Evolutionary conservation across 2,797 vertebrate species (phyloP), one percentile per base, ranked within the genome.

Genomic region (Oreochromis grahami): DNA sequence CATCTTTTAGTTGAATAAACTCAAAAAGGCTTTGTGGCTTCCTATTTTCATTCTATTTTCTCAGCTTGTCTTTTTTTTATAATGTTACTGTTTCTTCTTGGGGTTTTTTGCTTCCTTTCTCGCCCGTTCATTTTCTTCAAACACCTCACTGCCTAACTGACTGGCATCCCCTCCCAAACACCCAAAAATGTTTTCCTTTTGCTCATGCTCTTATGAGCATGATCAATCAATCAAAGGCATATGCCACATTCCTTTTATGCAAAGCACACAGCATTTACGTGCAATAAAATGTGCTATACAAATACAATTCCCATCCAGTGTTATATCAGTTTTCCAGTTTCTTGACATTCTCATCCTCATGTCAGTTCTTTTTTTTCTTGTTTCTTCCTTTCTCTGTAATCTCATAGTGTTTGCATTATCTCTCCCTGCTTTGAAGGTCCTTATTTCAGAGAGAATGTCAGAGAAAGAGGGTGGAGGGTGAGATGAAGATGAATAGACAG

Each of bases 381-480:
- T 45, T 52, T 43, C 32, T 48, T 21, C 17, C 15, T 36, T 7
- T 82, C 26, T 53, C 45, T 38, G 15, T 43, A 4, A 34, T 53
- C 38, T 36, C n/a, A 26, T 14, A 17, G 10, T 52, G 26, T 45
- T 83, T 81, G 79, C 19, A 50, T 63, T 29, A 2, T 77, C 41
- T 60, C 3, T 11, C 7, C 15, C 2, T 77, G 45, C 90, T 83
- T 86, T 60, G 43, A 89, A 84, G 89, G 82, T 52, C 84, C 84
- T 91, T 68, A 87, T 89, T 93, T 88, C 78, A 85, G 80, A 87
- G 68, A 86, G 52, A 90, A 84, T 88, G 88, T 90, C 88, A 87
- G 60, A 60, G 38, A 15, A 43, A 60, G 48, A 34, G 74, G 72
- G 8, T 60, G 55, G 83, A 74, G 72, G 81, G 36, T 68, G 76